phyloP scores from a whole-genome alignment of 2,888 invertebrate species.

The Andrena bicolor region DNA sequence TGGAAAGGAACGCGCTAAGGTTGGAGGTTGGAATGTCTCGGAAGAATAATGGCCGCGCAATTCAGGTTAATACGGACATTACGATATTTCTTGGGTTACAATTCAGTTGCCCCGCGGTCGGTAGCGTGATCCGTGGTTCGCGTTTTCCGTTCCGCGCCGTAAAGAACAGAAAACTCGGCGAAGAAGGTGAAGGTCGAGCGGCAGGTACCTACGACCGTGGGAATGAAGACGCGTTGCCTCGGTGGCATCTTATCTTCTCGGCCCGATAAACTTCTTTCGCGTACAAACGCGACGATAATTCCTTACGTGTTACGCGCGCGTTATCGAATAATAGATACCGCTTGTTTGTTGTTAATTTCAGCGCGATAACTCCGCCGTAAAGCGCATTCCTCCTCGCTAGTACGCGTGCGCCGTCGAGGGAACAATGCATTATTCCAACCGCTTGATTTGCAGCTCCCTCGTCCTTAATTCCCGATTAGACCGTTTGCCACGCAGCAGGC shows the following conservation, averaged over 20 bases:
- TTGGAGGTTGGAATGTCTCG: not conserved
- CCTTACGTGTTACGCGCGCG: not conserved
- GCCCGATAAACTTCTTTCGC: constrained; percentile 7
- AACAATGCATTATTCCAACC: not conserved
- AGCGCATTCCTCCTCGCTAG: not conserved
- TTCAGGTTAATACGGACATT: constrained; percentile 40
- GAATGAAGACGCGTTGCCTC: constrained; percentile 40
- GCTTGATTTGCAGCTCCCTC: constrained; percentile 5
- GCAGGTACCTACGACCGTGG: constrained; percentile 47
- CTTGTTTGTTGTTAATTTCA: constrained; percentile 7
- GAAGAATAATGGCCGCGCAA: constrained; percentile 8
- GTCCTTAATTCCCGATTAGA: constrained; percentile 6
- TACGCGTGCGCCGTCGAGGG: not conserved
- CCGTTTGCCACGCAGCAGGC: not conserved
- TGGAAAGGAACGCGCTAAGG: too few species aligned
- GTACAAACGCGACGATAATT: constrained; percentile 3
- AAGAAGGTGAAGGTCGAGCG: constrained; percentile 71
- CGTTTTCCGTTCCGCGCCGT: constrained; percentile 34
- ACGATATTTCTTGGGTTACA: constrained; percentile 8
- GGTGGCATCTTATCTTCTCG: constrained; percentile 19
- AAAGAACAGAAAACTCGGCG: constrained; percentile 57
- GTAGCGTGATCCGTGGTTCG: constrained; percentile 27
- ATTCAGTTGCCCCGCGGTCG: constrained; percentile 9
- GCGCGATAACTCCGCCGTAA: not conserved
- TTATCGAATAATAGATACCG: not conserved